phyloP scores from a whole-genome alignment of 2,797 vertebrate species.

The Telmatherina bonti region DNA sequence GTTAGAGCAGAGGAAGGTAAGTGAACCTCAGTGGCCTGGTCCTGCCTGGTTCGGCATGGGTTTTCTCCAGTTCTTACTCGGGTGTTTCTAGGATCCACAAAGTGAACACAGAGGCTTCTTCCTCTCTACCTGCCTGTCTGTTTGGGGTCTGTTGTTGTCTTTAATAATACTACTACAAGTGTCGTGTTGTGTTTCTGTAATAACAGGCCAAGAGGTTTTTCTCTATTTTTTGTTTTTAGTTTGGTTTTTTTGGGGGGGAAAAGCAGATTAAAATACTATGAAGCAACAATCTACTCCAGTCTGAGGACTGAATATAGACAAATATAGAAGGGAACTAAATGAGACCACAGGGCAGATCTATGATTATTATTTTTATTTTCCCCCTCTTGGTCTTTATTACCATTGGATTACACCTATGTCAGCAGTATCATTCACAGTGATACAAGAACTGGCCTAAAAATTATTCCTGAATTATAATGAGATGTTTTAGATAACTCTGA shows the following conservation, averaged over 20 bases:
- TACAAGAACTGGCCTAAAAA: constrained; percentile 22
- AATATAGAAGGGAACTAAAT: background rate
- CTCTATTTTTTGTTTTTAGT: background rate
- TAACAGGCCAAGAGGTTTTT: constrained; percentile 84
- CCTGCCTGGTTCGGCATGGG: constrained; percentile 65
- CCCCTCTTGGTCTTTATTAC: constrained; percentile 89
- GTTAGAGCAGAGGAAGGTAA: constrained; percentile 94
- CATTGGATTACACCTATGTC: constrained; percentile 85
- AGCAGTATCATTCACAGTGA: constrained; percentile 42
- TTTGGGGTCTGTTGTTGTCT: constrained; percentile 64
- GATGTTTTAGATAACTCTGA: background rate
- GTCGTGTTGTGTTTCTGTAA: constrained; percentile 79
- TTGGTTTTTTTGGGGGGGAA: no score
- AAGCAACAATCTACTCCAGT: background rate
- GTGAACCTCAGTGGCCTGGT: constrained; percentile 49
- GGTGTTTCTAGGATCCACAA: constrained; percentile 39
- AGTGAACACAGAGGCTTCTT: constrained; percentile 47
- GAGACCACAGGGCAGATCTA: constrained; percentile 18
- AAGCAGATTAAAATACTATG: background rate
- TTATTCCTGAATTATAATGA: background rate
- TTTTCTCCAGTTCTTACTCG: constrained; percentile 41
- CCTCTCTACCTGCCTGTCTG: constrained; percentile 62
- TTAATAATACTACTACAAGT: constrained; percentile 76
- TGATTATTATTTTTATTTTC: constrained; percentile 30
- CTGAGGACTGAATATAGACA: background rate